Evolutionary conservation across 2,113 vertebrate species (phyloP), one percentile per base, ranked within the genome.

Genomic region (Leptocoma aspasia): DNA sequence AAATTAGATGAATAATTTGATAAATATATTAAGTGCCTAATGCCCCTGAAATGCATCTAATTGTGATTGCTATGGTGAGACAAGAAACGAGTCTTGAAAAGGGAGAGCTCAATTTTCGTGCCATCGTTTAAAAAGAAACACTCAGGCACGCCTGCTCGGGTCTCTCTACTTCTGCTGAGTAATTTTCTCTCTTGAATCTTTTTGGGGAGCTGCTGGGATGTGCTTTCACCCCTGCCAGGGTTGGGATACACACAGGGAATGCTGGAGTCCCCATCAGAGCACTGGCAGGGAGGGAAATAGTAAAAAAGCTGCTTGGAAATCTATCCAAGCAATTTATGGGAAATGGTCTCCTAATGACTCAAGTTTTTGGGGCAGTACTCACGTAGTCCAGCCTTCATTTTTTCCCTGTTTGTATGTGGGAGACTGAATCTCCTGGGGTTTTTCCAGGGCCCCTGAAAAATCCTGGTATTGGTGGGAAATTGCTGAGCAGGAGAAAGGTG

Each of bases 11-110:
- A 83, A 90, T 84, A 92, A 97, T 95, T 89, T 89, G 89, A 96
- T 96, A 95, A 95, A 94, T 96, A 89, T 84, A 94, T 96, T 89
- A 94, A 95, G 53, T 85, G 80, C 86, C 91, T 96, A 83, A 96
- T 92, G 86, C 96, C 83, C 86, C 92, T 92, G 92, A 96, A 96
- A 96, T 76, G 88, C 80, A 54, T 77, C 94, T 97, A 94, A 96
- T 96, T 96, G 92, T 33, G 31, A 94, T 93, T 96, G 90, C 93
- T 44, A 90, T 39, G 94, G 96, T n/a, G 35, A 71, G 94, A 86
- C 82, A 70, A 93, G 93, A 57, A 90, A 81, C 5, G 60, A 93
- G 80, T 6, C 68, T 83, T 54, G 52, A 47, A 60, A 60, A 94
- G 86, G 84, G 75, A 83, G 87, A 90, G 81, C 90, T 90, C 71